Base-by-base conservation (phyloP, 2,888 invertebrate genomes). In the Strigamia maritima region DNA sequence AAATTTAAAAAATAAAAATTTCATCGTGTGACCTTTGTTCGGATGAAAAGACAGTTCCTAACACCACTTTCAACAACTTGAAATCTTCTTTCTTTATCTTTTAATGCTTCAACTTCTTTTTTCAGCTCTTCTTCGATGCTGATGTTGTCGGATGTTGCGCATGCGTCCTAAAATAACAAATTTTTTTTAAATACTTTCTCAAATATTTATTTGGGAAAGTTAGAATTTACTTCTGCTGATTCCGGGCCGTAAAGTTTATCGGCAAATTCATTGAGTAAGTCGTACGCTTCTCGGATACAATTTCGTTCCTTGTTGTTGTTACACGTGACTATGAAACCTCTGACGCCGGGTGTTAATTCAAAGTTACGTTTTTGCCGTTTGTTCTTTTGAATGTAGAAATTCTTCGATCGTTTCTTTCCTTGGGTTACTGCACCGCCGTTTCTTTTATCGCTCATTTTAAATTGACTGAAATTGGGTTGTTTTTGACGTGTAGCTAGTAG, bases 271-370 rank as follows among this genome's bases (percentile, higher is more conserved):
- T 94, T 94, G 31, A 97, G 87, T 81, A 97, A 86, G 86, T 93
- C 94, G 85, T 93, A 94, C 31, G 93, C 91, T 87, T 97, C 97
- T 81, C 91, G 90, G n/a, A 94, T 88, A 85, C 94, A 93, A 84
- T 92, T 92, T 84, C 92, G 93, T 86, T 95, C 93, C 19, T 54
- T 14, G 83, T 91, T 85, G 88, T 95, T 85, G 88, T 95, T 96
- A 86, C 95, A 96, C 79, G 95, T 96, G 85, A 93, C 92, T 81
- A 95, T 84, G 87, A 94, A 94, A 6, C 95, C 95, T 86, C 88
- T 90, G 85, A 92, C 89, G 82, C 92, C 93, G 84, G 89, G 85
- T 85, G 90, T 84, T 75, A 87, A 82, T 49, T 81, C 80, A 78
- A 83, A 74, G 81, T 60, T 78, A 76, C 76, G 81, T 82, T 54